Evolutionary conservation across 2,113 vertebrate species (phyloP), one percentile per base, ranked within the genome.

Genomic region (Motacilla alba): DNA sequence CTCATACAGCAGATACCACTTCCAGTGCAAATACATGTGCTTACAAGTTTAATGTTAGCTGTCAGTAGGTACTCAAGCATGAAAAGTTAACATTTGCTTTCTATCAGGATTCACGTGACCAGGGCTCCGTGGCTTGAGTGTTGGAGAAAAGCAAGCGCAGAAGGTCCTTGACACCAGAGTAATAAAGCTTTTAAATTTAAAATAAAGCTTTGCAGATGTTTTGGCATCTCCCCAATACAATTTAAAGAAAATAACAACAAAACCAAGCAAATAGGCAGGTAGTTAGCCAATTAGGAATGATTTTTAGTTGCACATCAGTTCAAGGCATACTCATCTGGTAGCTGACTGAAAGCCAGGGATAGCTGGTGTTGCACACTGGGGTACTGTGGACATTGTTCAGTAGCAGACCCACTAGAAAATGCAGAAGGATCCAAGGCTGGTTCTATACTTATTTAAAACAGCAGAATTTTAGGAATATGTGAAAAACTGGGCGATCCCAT

Each of bases 61-160:
- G 96, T 97, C 95, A 97, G 93, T 94, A 84, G 94, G 91, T 95
- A 95, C 93, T 97, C 95, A 96, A 82, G 95, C 94, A 89, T 94
- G 94, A 91, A 94, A 95, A 95, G 83, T 94, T 94, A 94, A 94
- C 95, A 95, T 97, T 97, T 96, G 96, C 95, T 96, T 97, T 96
- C 91, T 87, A 96, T 97, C 94, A 95, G 77, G 41, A 82, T 77
- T 83, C 95, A 94, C 13, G 26, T 96, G 94, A 87, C 83, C 87
- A 89, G 56, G 33, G 91, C 66, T 95, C 87, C 37, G 76, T 94
- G 92, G 91, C 89, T 94, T 92, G 80, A 94, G 86, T 92, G 89
- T 37, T 87, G 56, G 64, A 72, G 93, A 94, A 92, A 96, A 94
- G 77, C 7, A 22, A 93, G 91, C 62, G 84, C 73, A 94, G 77